Conservation (phyloP, 2,113 vertebrate genomes). For the Manacus vitellinus region DNA sequence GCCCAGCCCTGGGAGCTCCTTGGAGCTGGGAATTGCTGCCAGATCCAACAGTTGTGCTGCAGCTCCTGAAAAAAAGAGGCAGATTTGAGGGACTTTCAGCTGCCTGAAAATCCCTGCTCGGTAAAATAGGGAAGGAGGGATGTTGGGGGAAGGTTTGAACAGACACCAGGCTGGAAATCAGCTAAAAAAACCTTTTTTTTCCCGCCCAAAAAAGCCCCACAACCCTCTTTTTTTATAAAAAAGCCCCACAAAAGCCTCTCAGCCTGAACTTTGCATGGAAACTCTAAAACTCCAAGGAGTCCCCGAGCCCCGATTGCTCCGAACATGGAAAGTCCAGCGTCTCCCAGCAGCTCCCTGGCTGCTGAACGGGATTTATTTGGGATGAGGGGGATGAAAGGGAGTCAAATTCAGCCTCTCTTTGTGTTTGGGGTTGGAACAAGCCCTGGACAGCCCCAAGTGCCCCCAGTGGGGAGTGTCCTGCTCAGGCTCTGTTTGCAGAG, state of each 20-base stretch:
- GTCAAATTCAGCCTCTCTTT: background rate
- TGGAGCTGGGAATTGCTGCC: background rate
- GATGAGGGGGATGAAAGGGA: constrained; percentile 22
- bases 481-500: background rate
- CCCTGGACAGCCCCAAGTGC: background rate
- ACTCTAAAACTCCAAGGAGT: constrained; percentile 2
- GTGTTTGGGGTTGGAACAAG: background rate
- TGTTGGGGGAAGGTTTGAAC: background rate
- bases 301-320: constrained; percentile 13
- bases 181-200: background rate
- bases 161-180: background rate
- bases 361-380: background rate
- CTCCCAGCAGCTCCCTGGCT: constrained; percentile 19
- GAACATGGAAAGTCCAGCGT: background rate
- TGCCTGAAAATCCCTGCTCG: background rate
- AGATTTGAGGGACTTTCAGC: background rate
- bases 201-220: too few species aligned
- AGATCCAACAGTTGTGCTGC: background rate
- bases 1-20: background rate
- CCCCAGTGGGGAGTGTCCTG: background rate
- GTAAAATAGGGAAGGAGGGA: background rate
- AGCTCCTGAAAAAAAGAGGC: background rate
- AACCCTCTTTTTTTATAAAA: background rate
- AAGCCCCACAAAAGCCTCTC: background rate
- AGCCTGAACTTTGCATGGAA: constrained; percentile 6